Conservation (phyloP, 2,113 vertebrate species). For the Leptobrachium leishanense region DNA sequence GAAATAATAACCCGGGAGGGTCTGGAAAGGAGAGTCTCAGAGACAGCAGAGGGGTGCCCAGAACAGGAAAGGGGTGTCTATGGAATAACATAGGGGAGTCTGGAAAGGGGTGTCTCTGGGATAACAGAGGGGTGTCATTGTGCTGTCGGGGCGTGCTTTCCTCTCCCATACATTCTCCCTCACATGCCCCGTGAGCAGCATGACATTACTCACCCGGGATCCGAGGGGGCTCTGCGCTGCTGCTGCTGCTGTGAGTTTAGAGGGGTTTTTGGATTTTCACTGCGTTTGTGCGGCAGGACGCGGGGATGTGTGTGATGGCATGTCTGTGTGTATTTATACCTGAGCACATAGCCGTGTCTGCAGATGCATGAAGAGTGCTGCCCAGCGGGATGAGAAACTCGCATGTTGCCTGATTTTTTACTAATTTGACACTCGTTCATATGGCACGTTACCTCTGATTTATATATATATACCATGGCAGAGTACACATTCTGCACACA, state of each 20-base stretch:
- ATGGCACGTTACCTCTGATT: too few species aligned
- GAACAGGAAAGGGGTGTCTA: not conserved
- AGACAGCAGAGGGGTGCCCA: not conserved
- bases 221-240: not conserved
- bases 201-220: slow-evolving; percentile 15
- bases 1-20: not conserved
- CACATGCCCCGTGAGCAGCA: not conserved
- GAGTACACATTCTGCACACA: too few species aligned
- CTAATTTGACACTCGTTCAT: too few species aligned
- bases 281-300: too few species aligned
- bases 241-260: slow-evolving; percentile 17
- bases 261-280: too few species aligned
- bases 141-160: slow-evolving; percentile 22
- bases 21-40: not conserved
- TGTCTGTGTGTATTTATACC: too few species aligned
- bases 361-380: too few species aligned
- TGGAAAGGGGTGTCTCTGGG: slow-evolving; percentile 14
- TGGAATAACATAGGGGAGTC: not conserved
- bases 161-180: slow-evolving; percentile 16
- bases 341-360: too few species aligned
- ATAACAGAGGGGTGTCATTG: slow-evolving; percentile 4
- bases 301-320: too few species aligned
- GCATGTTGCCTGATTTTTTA: too few species aligned
- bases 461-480: too few species aligned
- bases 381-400: too few species aligned